Conservation (phyloP, 2,113 vertebrate species). For the Psilopogon haemacephalus region DNA sequence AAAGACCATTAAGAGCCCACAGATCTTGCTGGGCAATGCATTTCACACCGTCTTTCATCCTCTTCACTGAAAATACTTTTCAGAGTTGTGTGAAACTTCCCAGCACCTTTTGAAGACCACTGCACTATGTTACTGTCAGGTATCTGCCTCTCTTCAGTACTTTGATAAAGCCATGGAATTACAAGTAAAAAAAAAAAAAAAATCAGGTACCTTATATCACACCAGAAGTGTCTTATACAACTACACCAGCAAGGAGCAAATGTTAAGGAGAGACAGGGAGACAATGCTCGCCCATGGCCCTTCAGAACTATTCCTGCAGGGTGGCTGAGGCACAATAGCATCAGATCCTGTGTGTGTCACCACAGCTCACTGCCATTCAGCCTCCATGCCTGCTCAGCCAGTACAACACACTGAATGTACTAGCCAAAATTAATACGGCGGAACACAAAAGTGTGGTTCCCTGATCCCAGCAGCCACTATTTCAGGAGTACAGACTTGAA, state of each 20-base stretch:
- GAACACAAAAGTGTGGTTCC: neutral
- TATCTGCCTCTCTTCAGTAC: neutral
- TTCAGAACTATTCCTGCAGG: neutral
- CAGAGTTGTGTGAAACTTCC: neutral
- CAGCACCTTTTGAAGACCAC: neutral
- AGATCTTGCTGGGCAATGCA: neutral
- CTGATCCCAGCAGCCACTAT: neutral
- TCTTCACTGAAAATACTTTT: neutral
- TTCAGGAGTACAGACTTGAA: neutral
- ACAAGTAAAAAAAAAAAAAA: neutral
- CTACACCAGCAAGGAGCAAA: neutral
- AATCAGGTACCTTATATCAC: neutral
- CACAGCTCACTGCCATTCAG: neutral
- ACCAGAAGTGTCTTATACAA: neutral
- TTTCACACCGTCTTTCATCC: neutral
- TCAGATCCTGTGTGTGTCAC: neutral
- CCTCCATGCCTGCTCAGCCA: neutral
- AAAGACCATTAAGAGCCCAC: accelerated
- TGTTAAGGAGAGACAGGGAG: neutral
- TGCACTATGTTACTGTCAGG: neutral
- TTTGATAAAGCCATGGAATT: neutral
- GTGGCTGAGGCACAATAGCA: neutral
- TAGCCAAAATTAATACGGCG: neutral
- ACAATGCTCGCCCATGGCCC: neutral
- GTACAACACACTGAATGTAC: accelerated